Base-by-base conservation (phyloP, 2,888 invertebrate species). In the Dasysyrphus albostriatus region DNA sequence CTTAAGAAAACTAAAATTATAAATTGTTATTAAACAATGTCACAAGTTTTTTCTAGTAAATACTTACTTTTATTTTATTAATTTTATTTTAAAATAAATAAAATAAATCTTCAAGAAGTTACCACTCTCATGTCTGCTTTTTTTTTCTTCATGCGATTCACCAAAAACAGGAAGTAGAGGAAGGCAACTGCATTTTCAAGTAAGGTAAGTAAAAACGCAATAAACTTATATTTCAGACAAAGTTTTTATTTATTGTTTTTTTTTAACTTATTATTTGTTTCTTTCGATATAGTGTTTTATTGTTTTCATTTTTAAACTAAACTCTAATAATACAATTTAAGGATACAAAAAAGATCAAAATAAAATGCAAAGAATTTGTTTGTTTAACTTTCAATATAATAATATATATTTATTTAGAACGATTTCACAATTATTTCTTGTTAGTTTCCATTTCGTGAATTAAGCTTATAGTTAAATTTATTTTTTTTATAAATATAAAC, bases 251-350 rank as follows among this genome's bases (percentile, higher is more conserved):
- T 82, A 32, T 54, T 59, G 16, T 78, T 76, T 29, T 39, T 67
- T 75, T 72, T 14, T 24, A 51, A 10, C 51, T 51, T 72, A 37
- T 56, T 37, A 34, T 70, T 70, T 51, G 39, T 59, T 51, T 74
- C 42, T 67, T 72, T 76, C 56, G 80, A 70, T 84, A 72, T 59
- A 75, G 80, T 72, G 51, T 75, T 67, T 77, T 72, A 58, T 83
- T 83, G 37, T 83, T 78, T 67, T 76, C 24, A 47, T 69, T 78
- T 70, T 63, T 74, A 82, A 87, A 82, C 85, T 82, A 82, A 87
- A 65, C 9, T 77, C 85, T 81, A 87, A 59, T 78, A 87, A 77
- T 82, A 87, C 78, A 74, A 87, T 74, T 82, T 65, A 74, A 82
- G 75, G 65, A 82, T 83, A 79, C 44, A 81, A 73, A 82, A 84